A percentile compares a stretch with the other conserved stretches of the same genome.
These are phyloP conservation scores for Proterorhinus semilunaris DNA, from an alignment of 2,113 vertebrate genomes.

Conservation along the genomic window DNA sequence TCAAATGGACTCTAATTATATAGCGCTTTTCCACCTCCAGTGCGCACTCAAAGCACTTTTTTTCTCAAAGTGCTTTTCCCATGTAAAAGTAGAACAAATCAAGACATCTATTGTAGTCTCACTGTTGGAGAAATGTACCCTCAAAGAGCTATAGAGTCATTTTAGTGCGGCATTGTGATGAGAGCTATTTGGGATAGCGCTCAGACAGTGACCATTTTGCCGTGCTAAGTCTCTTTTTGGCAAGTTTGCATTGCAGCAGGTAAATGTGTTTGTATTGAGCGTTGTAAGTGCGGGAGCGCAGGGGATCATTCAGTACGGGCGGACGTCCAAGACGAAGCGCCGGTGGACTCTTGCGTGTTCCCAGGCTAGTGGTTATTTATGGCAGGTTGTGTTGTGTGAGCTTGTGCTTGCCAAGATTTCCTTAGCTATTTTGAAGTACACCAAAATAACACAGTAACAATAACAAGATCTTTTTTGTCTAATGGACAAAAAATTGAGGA, in stretches of 20 bases:
- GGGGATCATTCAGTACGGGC: conserved; percentile 35
- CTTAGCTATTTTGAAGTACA: conserved; percentile 52
- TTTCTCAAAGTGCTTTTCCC: not conserved
- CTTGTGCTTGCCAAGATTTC: conserved; percentile 53
- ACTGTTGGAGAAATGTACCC: conserved; percentile 7
- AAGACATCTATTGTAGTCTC: conserved; percentile 4
- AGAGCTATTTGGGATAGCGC: not conserved
- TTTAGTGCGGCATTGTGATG: not conserved
- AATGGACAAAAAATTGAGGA: conserved; percentile 20
- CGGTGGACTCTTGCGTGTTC: conserved; percentile 44
- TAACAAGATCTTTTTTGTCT: conserved; percentile 45
- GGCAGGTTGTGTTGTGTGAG: conserved; percentile 45
- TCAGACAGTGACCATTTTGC: not conserved
- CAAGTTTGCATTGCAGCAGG: conserved; percentile 14
- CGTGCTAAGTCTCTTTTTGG: not conserved
- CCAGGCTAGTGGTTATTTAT: conserved; percentile 52
- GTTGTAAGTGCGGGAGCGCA: conserved; percentile 25
- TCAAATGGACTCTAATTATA: too few species aligned
- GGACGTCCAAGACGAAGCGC: conserved; percentile 41
- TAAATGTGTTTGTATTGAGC: conserved; percentile 42
- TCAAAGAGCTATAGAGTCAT: not conserved
- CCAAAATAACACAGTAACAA: conserved; percentile 53
- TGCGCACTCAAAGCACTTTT: too few species aligned
- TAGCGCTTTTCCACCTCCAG: too few species aligned
- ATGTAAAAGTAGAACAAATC: conserved; percentile 40